Evolutionary conservation across 2,888 invertebrate genomes (phyloP), one percentile per base, ranked within the genome.

Genomic region (Pomacea canaliculata): DNA sequence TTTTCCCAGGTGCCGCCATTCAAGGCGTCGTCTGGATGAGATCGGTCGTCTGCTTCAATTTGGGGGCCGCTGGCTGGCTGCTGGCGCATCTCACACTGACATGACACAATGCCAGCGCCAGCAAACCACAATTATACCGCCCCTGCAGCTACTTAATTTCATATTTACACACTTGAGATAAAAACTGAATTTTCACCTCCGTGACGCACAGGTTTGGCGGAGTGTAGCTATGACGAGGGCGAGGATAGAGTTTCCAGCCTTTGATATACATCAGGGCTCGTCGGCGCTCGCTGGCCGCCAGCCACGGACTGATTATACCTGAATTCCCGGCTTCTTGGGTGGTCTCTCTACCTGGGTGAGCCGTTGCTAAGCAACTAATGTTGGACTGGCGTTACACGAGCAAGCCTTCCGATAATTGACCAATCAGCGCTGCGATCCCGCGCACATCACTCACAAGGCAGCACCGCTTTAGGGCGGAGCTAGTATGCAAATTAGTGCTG

Each of bases 301-400:
- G 75, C 77, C 76, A 72, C 72, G 72, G 70, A 72, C 83, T 84
- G 79, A 84, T 83, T 84, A 84, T 84, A 84, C 81, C 80, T 80
- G 84, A 83, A 85, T 83, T 85, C 86, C 76, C 75, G 16, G 65
- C 89, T 72, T 82, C 87, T 83, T 90, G 90, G 87, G 90, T 89
- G 90, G 90, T 88, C 90, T 84, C 79, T 75, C 86, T 82, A 86
- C 88, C 84, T 86, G 85, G 88, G 89, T 86, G 89, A 89, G 87
- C 88, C 83, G 90, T 89, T 89, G 89, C 90, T 85, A 84, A 82
- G 90, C 88, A 89, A 90, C 89, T 87, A 88, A 90, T 89, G 87
- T 87, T 81, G 83, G 86, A 85, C 85, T 83, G 85, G 83, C 85
- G 85, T 85, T 86, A 85, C 84, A 83, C 84, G 85, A 86, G 84